These are phyloP conservation scores for Digitonthophagus gazella DNA, from an alignment of 2,888 invertebrate species.

Conservation along the genomic window DNA sequence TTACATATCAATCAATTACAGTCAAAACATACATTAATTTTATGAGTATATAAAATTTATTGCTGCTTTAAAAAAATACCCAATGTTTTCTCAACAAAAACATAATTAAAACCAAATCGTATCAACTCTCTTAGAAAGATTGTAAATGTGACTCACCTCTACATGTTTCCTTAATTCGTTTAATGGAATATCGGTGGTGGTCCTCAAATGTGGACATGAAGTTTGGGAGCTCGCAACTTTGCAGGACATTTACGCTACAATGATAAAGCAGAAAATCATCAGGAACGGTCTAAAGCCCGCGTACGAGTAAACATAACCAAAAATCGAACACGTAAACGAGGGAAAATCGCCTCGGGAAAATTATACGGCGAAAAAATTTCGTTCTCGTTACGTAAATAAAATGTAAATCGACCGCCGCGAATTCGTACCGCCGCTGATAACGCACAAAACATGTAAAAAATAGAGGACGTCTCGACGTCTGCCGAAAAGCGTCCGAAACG, in stretches of 20 bases:
- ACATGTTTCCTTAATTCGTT: slow-evolving; percentile 38
- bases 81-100: no score
- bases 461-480: neutral
- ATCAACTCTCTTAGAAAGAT: neutral
- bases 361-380: neutral
- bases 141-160: slow-evolving; percentile 14
- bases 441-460: slow-evolving; percentile 8
- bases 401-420: neutral
- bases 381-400: slow-evolving; percentile 12
- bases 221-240: slow-evolving; percentile 22
- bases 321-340: neutral
- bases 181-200: slow-evolving; percentile 44
- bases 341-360: slow-evolving; percentile 1
- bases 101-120: neutral
- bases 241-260: slow-evolving; percentile 16
- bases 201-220: slow-evolving; percentile 43
- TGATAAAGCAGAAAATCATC: slow-evolving; percentile 4
- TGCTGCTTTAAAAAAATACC: neutral
- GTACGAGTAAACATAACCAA: slow-evolving; percentile 17
- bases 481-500: neutral
- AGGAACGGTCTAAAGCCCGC: neutral
- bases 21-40: neutral
- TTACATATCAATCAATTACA: neutral
- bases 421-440: slow-evolving; percentile 3
- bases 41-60: no score